A percentile compares a stretch with the other conserved stretches of the same genome.
These are phyloP conservation scores for Procavia capensis DNA, from an alignment of 2,113 vertebrate genomes.

Conservation along the genomic window DNA sequence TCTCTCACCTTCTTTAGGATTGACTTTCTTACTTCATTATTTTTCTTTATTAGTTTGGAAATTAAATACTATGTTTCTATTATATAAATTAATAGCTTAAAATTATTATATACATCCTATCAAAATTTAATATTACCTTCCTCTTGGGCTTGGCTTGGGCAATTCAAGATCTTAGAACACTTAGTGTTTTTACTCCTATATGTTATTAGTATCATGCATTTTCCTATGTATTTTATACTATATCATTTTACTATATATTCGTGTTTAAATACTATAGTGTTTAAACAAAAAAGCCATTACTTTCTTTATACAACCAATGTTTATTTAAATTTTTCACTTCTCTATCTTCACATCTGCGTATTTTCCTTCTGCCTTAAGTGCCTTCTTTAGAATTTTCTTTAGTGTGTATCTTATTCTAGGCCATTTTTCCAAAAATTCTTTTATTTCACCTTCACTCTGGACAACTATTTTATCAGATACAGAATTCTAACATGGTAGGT, in stretches of 20 bases:
- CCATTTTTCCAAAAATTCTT: not conserved
- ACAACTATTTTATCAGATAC: not conserved
- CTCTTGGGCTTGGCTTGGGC: too few species aligned
- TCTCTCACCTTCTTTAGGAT: not conserved
- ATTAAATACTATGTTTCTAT: not conserved
- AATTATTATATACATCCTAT: not conserved
- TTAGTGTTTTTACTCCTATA: not conserved
- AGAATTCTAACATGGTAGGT: not conserved
- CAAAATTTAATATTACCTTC: not conserved
- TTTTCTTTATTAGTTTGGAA: too few species aligned
- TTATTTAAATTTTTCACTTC: not conserved
- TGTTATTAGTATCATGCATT: too few species aligned
- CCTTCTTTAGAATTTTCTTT: not conserved
- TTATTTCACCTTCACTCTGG: not conserved
- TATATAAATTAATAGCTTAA: not conserved
- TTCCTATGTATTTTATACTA: not conserved
- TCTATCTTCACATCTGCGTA: not conserved
- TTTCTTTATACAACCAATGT: not conserved
- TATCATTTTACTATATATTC: not conserved
- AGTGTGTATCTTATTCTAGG: not conserved
- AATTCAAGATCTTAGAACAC: not conserved
- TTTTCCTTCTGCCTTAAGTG: not conserved
- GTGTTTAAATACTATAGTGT: not conserved
- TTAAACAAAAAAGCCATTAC: not conserved
- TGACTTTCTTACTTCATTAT: too few species aligned